Conservation (phyloP, 23 tunicate species). For the Botrylloides violaceus region DNA sequence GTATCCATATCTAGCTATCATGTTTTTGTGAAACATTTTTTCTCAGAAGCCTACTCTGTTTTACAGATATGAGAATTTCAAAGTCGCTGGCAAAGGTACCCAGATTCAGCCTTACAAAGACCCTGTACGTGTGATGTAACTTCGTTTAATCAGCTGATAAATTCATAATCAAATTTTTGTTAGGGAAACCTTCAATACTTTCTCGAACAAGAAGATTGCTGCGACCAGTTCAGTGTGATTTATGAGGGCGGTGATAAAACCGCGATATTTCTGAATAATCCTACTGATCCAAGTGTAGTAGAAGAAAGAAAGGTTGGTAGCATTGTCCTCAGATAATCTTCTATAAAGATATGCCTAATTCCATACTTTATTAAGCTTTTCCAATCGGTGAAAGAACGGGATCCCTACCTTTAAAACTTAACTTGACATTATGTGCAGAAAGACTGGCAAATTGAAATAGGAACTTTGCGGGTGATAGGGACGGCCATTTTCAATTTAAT, state of each 20-base stretch:
- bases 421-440: too few species aligned
- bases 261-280: conserved; percentile 63
- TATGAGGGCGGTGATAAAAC: conserved; percentile 86
- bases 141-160: background rate
- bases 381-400: too few species aligned
- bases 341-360: too few species aligned
- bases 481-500: too few species aligned
- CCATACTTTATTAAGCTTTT: too few species aligned
- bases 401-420: too few species aligned
- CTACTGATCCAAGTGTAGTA: conserved; percentile 41
- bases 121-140: background rate
- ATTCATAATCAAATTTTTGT: background rate
- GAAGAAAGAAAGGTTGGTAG: conserved; percentile 55
- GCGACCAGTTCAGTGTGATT: conserved; percentile 89
- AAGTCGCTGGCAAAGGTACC: background rate
- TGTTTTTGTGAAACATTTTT: too few species aligned
- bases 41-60: too few species aligned
- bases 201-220: conserved; percentile 81
- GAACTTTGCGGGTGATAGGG: too few species aligned
- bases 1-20: too few species aligned
- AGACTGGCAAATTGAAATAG: too few species aligned
- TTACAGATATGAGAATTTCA: conserved; percentile 12
- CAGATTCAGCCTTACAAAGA: conserved; percentile 4
- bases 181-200: conserved; percentile 83
- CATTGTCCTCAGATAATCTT: too few species aligned